These are phyloP conservation scores for Clinocottus analis DNA, from an alignment of 2,113 vertebrate genomes.

Conservation along the genomic window DNA sequence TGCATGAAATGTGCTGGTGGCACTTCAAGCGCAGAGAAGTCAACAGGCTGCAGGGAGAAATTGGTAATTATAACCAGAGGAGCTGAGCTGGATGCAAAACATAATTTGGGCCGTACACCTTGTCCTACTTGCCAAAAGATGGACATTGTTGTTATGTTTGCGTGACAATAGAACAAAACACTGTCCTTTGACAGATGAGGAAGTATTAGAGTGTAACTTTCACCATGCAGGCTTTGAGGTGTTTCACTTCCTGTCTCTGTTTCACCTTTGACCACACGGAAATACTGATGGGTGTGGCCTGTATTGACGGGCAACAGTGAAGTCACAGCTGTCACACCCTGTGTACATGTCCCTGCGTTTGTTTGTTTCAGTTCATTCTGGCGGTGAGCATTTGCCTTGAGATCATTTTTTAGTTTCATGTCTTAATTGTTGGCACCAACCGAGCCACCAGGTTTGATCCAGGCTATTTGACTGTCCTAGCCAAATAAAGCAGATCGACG, in stretches of 20 bases:
- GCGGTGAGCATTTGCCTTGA: not conserved
- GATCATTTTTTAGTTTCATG: not conserved
- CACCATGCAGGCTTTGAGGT: not conserved
- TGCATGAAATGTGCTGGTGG: conserved; percentile 65
- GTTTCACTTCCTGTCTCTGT: not conserved
- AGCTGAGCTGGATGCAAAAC: conserved; percentile 73
- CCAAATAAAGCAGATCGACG: not conserved
- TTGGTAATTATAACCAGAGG: conserved; percentile 60
- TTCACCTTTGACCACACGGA: not conserved
- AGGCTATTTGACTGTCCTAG: not conserved
- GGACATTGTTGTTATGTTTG: conserved; percentile 1
- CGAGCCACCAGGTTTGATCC: not conserved
- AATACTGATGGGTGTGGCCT: not conserved
- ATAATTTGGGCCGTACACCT: conserved; percentile 68
- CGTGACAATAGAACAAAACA: conserved; percentile 3
- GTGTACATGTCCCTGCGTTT: not conserved
- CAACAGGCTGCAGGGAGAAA: conserved; percentile 45
- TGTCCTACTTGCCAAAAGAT: conserved; percentile 79
- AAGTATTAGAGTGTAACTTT: conserved; percentile 8
- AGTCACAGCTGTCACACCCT: not conserved
- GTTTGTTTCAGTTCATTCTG: not conserved
- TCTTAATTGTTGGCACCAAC: not conserved
- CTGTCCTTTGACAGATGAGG: conserved; percentile 12
- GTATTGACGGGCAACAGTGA: not conserved
- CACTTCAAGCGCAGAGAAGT: conserved; percentile 38